Evolutionary conservation across 2,113 vertebrate genomes (phyloP), one percentile per base, ranked within the genome.

Genomic region (Jaculus jaculus): DNA sequence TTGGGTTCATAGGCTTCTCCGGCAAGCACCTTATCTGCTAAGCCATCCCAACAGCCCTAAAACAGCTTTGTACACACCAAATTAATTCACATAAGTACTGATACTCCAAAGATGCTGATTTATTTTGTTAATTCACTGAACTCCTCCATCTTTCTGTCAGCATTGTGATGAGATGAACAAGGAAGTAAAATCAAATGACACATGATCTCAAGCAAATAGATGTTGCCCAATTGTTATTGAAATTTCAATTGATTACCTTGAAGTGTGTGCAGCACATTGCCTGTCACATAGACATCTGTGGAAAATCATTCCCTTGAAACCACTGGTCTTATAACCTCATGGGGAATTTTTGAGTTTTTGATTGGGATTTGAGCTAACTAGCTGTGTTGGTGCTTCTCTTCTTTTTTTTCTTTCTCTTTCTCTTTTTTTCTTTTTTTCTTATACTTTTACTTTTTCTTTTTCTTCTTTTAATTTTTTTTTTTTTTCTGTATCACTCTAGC

Each of bases 191-290:
- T 51, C 63, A 89, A 20, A 21, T 71, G 7, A n/a, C 63, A 79
- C 75, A 77, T 91, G 1, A 32, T 87, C 51, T 85, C 20, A 71
- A 65, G 16, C 73, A 0, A 83, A 34, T 47, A 28, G 24, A 58
- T 66, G 66, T 75, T 85, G 2, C 63, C 11, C 42, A 83, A 12
- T 21, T 93, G 42, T 20, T 30, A 77, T 23, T 77, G 47, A 94
- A 93, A 94, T 89, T 89, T 4, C 32, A 92, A 89, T 42, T n/a
- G 69, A 83, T 85, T 91, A 69, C 77, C 87, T 90, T 74, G 72
- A 0, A 47, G 26, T 69, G 7, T 24, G 51, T 79, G 11, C 18
- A 66, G 13, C 82, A 51, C 7, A 86, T 90, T 92, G 32, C 71
- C 71, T 30, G 42, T 91, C n/a, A 83, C 92, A 73, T 32, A 94